Conservation (phyloP, 1,140 invertebrate genomes). For the Diorhabda elongata region DNA sequence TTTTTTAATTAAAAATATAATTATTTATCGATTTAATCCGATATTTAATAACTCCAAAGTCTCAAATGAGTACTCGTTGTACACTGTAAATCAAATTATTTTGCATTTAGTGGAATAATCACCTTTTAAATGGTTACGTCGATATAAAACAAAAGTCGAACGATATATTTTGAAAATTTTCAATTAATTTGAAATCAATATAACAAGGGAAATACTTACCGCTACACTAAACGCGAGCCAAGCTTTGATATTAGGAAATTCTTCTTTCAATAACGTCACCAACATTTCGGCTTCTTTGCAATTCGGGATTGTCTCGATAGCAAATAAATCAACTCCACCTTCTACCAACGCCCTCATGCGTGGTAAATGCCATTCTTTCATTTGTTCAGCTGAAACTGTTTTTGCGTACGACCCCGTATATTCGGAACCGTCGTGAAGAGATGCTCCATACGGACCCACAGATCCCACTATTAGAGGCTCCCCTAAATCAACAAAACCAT, state of each 20-base stretch:
- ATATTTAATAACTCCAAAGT: no score
- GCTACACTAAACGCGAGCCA: conserved; percentile 84
- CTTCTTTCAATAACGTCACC: conserved; percentile 64
- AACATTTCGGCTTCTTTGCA: conserved; percentile 75
- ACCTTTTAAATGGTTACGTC: no score
- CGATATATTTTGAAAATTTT: no score
- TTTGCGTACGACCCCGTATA: conserved; percentile 81
- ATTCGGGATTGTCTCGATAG: conserved; percentile 87
- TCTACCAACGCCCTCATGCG: conserved; percentile 71
- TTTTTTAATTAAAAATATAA: no score
- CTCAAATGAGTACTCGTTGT: no score
- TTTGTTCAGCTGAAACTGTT: conserved; percentile 57
- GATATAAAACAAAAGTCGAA: no score
- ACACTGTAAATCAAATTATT: no score
- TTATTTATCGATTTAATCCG: no score
- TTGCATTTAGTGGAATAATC: no score
- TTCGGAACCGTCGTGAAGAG: conserved; percentile 82
- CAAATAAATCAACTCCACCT: conserved; percentile 75
- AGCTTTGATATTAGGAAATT: conserved; percentile 67
- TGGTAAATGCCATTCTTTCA: conserved; percentile 77
- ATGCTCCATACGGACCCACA: conserved; percentile 86
- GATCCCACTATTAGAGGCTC: conserved; percentile 70
- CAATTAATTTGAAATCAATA: no score
- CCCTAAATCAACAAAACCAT: conserved; percentile 11
- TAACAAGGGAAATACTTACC: conserved; percentile 50